Evolutionary conservation across 1,140 invertebrate genomes (phyloP), one percentile per base, ranked within the genome.

Genomic region (Camponotus vicinus): DNA sequence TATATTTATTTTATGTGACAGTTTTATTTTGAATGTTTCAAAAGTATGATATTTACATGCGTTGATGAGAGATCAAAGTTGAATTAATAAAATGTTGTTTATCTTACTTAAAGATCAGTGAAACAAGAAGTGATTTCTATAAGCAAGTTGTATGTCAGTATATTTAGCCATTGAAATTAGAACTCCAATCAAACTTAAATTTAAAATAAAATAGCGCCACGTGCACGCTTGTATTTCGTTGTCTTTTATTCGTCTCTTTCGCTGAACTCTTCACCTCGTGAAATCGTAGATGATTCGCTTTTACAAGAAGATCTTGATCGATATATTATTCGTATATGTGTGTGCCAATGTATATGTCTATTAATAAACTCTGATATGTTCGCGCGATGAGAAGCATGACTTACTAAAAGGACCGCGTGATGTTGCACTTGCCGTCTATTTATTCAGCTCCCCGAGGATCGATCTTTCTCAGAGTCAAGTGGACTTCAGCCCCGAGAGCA

Each of bases 311-410:
- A 42, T 57, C 37, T 18, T 2, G 64, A 69, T 80, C 45, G 11
- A 40, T 32, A 1, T 37, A 13, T 32, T 70, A 70, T n/a, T 9
- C 3, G 27, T 18, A 15, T 49, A 49, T 27, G 1, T 8, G 21
- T n/a, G 37, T 9, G 11, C 37, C 27, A 27, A 27, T 27, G 27
- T 76, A 37, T 49, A 8, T 21, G n/a, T 2, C 40, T 83, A 49
- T 61, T 83, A 49, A 83, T 73, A 75, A 83, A 45, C 15, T 18
- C 52, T 2, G 42, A 45, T 11, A 45, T 45, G 42, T 9, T 9
- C 21, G 40, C 45, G 52, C 9, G 8, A 34, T 37, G 11, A n/a
- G 27, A 40, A 61, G 4, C 42, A 15, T 3, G 21, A 21, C 7
- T 6, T 34, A 42, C 2, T 21, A 59, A 67, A 55, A 18, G 18